Base-by-base conservation (phyloP, 2,113 vertebrate species). In the Apus apus region DNA sequence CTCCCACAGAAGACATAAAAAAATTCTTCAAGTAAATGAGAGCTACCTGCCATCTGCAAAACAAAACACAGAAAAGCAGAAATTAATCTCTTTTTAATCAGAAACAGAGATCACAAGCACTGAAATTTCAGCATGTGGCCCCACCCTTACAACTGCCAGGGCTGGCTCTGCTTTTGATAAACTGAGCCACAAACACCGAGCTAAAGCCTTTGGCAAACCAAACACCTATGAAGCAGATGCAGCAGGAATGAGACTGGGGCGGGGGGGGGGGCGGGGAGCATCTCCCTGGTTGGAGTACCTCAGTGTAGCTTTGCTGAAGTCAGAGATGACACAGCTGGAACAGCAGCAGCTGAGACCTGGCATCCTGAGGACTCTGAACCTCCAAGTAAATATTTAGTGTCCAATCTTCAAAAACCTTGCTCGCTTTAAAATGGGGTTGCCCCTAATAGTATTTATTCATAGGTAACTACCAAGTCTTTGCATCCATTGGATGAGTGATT, bases 41-140 rank as follows among this genome's bases (percentile, higher is more conserved):
- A 96, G 73, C 91, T 96, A 97, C 90, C 92, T 96, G 86, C 51
- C 53, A 70, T 78, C 38, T 93, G 72, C 76, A 89, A 86, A 96
- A 67, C 38, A 78, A 90, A 89, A 86, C 58, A 58, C 56, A 84
- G 72, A 62, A 86, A 71, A 80, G 80, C 83, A 90, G 76, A 90
- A 89, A 86, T 2, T 0, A 90, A 90, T 89, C 17, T 71, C 32
- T 94, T 89, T 90, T 92, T 92, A 95, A 96, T 93, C 34, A 51
- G 68, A 93, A 96, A 86, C 95, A 97, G 95, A 92, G 92, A 80
- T 83, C 62, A 29, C 46, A 80, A 86, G 56, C 30, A 25, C 60
- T 86, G 68, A 94, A 84, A 83, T 71, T 84, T 93, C 77, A 92
- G 61, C 57, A 23, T 15, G 34, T 3, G 1, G 18, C 65, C 68